These are phyloP conservation scores for Desoria tigrina DNA, from an alignment of 2,888 invertebrate genomes.

Conservation along the genomic window DNA sequence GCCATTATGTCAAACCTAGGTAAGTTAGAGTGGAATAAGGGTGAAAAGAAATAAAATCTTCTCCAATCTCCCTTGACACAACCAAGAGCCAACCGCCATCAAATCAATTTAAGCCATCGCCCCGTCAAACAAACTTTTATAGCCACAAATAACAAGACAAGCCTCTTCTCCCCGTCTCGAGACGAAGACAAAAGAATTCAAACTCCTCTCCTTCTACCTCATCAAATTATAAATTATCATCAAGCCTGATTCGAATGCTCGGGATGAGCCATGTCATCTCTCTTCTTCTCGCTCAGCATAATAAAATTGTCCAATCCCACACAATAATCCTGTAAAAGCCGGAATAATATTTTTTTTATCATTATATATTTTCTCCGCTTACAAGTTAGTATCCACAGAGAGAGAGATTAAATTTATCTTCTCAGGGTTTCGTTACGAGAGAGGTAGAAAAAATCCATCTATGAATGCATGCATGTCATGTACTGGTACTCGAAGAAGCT, in stretches of 20 bases:
- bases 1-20: slow-evolving; percentile 53
- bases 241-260: slow-evolving; percentile 20
- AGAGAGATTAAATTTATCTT: slow-evolving; percentile 1
- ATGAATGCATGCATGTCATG: too few relatives aligned
- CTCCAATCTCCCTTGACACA: slow-evolving; percentile 26
- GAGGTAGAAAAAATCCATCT: background rate
- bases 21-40: slow-evolving; percentile 36
- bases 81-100: slow-evolving; percentile 40
- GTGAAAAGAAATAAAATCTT: slow-evolving; percentile 28
- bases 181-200: slow-evolving; percentile 19
- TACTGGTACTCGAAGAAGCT: too few relatives aligned
- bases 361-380: background rate
- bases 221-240: slow-evolving; percentile 12
- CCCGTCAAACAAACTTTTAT: slow-evolving; percentile 44
- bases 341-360: background rate
- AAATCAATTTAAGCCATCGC: slow-evolving; percentile 39
- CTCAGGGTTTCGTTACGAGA: background rate
- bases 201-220: slow-evolving; percentile 1
- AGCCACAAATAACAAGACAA: slow-evolving; percentile 25
- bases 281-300: slow-evolving; percentile 14
- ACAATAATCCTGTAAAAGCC: slow-evolving; percentile 20
- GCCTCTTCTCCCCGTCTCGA: too few relatives aligned
- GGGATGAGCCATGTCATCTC: slow-evolving; percentile 18
- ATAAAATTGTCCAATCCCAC: slow-evolving; percentile 21
- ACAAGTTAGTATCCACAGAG: background rate